Base-by-base conservation (phyloP, 2,888 invertebrate genomes). In the Drosophila mercatorum region DNA sequence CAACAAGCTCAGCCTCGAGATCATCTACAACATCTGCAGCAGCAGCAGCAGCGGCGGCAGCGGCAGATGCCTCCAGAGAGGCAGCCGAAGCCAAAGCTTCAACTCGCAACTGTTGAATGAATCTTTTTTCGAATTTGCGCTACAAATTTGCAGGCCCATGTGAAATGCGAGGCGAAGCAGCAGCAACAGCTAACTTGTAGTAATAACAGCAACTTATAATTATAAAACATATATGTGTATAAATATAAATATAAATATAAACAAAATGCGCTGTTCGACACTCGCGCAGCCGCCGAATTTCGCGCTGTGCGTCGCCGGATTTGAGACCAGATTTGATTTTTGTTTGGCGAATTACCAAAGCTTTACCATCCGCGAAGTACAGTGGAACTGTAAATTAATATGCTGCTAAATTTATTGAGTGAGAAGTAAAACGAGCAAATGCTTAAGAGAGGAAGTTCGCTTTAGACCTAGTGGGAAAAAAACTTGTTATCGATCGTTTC, bases 131-230 rank as follows among this genome's bases (percentile, higher is more conserved):
- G 52, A 57, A 86, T 87, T 87, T 87, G 83, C 90, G 46, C 58
- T 76, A 75, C 55, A 67, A 87, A 87, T 87, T 87, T 71, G 83
- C 88, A 68, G 57, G 60, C 40, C 44, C 61, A 80, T 89, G 86
- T 83, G 78, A 87, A 87, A 75, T 88, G 80, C 75, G 72, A 41
- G 41, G 31, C 41, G 41, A 12, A 12, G 68, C 78, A 67, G 49
- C 69, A 63, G 28, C 26, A 17, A 10, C 49, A 41, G 58, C 34
- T 17, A 26, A 63, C 41, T 55, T 59, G 68, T 26, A 57, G 57
- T 65, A 64, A 68, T 47, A 66, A 63, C 68, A 78, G 63, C 68
- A 73, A 75, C 73, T 64, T 73, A 81, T 80, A 80, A 82, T 85
- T 80, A 83, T 81, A 81, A 89, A 89, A 72, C 67, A 74, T 71